A percentile compares a stretch with the other conserved stretches of the same genome.
These are phyloP conservation scores for Myrmecobius fasciatus DNA, from an alignment of 2,113 vertebrate species.

Conservation along the genomic window DNA sequence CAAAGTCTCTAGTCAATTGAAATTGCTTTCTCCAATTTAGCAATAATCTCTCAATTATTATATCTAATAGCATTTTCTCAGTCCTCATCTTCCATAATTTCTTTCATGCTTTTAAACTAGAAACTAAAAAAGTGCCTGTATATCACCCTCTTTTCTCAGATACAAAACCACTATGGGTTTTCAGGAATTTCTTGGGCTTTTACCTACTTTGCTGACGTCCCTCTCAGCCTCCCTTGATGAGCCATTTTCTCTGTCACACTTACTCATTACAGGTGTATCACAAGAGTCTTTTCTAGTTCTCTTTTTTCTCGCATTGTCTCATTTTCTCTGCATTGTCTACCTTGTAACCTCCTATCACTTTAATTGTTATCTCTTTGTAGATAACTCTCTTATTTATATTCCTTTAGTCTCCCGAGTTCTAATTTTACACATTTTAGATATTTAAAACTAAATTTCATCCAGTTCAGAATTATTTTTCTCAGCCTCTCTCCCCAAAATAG, in stretches of 20 bases:
- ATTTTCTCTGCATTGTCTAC: no score
- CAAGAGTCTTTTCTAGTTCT: neutral
- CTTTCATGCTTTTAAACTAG: neutral
- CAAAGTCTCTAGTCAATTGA: neutral
- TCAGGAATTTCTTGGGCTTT: neutral
- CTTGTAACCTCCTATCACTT: neutral
- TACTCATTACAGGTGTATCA: neutral
- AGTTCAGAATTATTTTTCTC: neutral
- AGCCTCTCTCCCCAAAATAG: neutral
- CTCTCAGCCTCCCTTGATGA: neutral
- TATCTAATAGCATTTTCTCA: neutral
- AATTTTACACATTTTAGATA: neutral
- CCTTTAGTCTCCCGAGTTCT: neutral
- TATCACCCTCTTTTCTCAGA: neutral
- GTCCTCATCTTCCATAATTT: neutral
- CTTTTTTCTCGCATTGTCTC: neutral
- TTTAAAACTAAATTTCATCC: neutral
- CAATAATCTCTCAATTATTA: neutral
- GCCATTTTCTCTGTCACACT: neutral
- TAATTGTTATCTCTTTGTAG: neutral
- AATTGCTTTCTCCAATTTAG: neutral
- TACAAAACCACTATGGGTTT: neutral
- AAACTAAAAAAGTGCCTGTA: neutral
- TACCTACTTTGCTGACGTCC: neutral
- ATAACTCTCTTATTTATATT: neutral